Evolutionary conservation across 2,888 invertebrate species (phyloP).

Genomic region (Macrophya annulata): DNA sequence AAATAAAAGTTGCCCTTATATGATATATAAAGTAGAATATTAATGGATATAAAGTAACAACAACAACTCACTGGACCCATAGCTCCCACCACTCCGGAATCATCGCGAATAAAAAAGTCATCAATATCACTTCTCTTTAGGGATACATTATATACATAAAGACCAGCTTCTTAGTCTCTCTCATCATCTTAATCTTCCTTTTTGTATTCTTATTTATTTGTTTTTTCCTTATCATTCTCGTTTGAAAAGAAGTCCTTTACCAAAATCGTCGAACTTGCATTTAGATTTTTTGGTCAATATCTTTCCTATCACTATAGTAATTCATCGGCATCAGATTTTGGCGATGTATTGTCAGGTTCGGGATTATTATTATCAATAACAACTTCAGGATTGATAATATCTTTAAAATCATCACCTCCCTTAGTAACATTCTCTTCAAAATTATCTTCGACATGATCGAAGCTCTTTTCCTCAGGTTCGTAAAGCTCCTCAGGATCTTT

Average conservation of each 20-base stretch:
- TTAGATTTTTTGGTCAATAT: neutral
- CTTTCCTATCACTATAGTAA: neutral
- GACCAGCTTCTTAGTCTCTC: slow-evolving; percentile 31
- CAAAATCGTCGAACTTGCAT: neutral
- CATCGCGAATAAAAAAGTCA: slow-evolving; percentile 52
- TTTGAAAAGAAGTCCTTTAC: neutral
- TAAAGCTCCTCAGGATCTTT: slow-evolving; percentile 13
- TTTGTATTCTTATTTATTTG: neutral
- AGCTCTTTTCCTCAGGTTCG: neutral
- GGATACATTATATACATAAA: slow-evolving; percentile 17
- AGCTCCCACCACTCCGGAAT: slow-evolving; percentile 70
- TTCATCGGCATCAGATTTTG: slow-evolving; percentile 23
- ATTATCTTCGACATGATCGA: neutral
- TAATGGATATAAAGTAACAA: slow-evolving; percentile 37
- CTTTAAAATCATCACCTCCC: neutral
- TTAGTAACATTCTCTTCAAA: neutral
- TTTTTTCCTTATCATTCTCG: neutral
- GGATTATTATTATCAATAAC: neutral
- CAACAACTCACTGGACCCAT: slow-evolving; percentile 66
- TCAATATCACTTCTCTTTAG: slow-evolving; percentile 41
- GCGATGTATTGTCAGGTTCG: neutral
- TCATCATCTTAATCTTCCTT: neutral
- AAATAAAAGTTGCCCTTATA: neutral
- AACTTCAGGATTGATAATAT: neutral
- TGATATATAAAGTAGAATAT: neutral